Conservation (phyloP, 2,888 invertebrate species). For the Athetis lepigone region DNA sequence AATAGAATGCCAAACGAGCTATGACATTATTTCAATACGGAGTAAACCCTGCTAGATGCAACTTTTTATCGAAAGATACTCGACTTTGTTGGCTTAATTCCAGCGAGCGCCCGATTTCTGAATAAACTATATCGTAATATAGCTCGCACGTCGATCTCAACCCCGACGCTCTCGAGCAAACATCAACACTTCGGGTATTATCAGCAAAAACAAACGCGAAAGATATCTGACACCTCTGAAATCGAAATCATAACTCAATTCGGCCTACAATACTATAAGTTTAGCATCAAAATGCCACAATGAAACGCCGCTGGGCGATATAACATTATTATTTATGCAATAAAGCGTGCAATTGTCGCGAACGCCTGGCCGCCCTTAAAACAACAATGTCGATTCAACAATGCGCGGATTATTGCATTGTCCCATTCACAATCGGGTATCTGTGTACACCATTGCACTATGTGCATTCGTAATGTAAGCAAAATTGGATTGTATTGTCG, state of each 20-base stretch:
- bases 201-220: slow-evolving; percentile 61
- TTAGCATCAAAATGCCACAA: slow-evolving; percentile 82
- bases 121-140: slow-evolving; percentile 43
- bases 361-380: slow-evolving; percentile 88
- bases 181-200: slow-evolving; percentile 47
- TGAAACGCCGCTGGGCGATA: slow-evolving; percentile 84
- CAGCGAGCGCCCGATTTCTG: slow-evolving; percentile 10
- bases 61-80: neutral
- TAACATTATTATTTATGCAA: slow-evolving; percentile 91
- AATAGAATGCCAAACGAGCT: neutral
- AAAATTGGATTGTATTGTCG: slow-evolving; percentile 38
- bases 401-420: slow-evolving; percentile 91
- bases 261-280: slow-evolving; percentile 70
- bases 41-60: neutral
- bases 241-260: slow-evolving; percentile 60
- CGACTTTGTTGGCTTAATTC: slow-evolving; percentile 18
- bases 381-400: slow-evolving; percentile 90
- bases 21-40: neutral
- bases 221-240: slow-evolving; percentile 53
- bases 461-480: slow-evolving; percentile 52
- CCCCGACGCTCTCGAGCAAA: slow-evolving; percentile 29
- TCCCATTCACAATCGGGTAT: slow-evolving; percentile 87
- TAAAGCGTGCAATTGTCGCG: slow-evolving; percentile 89
- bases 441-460: slow-evolving; percentile 79
- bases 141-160: slow-evolving; percentile 41